Evolutionary conservation across 1,140 invertebrate genomes (phyloP).

Genomic region (Bombus superbus): DNA sequence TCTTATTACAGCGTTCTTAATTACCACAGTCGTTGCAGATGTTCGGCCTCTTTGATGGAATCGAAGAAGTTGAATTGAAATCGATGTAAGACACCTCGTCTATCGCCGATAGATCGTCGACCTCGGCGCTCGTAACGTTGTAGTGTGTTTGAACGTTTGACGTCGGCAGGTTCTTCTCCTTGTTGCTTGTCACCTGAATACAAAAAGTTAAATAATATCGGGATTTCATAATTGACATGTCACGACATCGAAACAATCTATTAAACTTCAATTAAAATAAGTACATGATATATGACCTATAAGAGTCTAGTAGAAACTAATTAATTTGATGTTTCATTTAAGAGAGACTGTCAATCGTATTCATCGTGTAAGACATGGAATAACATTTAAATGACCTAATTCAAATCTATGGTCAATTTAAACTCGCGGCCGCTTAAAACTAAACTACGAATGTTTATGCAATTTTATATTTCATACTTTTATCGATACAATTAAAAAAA

Average conservation of each 20-base stretch:
- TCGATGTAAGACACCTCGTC: conserved; percentile 72
- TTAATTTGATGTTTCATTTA: neutral
- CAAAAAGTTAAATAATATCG: neutral
- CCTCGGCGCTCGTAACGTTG: conserved; percentile 66
- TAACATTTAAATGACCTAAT: neutral
- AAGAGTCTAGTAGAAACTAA: neutral
- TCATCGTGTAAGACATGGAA: neutral
- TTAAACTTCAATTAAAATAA: neutral
- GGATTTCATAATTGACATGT: neutral
- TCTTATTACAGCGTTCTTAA: conserved; percentile 33
- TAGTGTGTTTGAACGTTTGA: conserved; percentile 68
- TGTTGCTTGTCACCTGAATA: conserved; percentile 57
- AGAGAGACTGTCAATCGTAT: neutral
- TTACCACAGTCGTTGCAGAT: conserved; percentile 79
- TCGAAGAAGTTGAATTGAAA: conserved; percentile 65
- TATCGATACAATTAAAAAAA: no score
- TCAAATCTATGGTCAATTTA: no score
- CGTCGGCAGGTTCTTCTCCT: conserved; percentile 56
- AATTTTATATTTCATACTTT: neutral
- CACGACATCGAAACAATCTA: neutral
- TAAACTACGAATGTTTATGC: neutral
- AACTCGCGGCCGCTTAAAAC: no score
- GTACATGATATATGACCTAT: neutral
- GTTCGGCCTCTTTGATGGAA: conserved; percentile 66
- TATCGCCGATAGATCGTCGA: conserved; percentile 46